These are phyloP conservation scores for Darevskia mixta DNA, from an alignment of 2,797 vertebrate genomes.

Conservation along the genomic window DNA sequence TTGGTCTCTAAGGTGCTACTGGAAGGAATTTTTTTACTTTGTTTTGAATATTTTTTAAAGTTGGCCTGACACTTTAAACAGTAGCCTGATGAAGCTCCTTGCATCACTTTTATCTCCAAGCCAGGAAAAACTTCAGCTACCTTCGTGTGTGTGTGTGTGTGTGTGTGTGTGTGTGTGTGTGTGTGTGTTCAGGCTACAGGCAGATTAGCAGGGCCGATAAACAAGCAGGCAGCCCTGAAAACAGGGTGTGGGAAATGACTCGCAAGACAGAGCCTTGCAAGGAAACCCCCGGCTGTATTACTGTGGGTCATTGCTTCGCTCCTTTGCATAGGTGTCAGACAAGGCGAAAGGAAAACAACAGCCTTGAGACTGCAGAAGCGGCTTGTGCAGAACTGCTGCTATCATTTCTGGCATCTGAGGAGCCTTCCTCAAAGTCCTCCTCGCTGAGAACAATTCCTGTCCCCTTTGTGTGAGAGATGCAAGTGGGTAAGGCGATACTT, in stretches of 20 bases:
- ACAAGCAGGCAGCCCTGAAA: not conserved
- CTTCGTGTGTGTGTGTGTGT: not conserved
- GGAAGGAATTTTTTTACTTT: too few relatives aligned
- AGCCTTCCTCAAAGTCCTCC: conserved; percentile 12
- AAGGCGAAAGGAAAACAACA: not conserved
- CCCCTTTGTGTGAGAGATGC: conserved; percentile 6
- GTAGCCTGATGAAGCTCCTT: not conserved
- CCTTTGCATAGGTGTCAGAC: not conserved
- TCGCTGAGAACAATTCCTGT: conserved; percentile 19
- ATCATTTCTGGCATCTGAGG: conserved; percentile 14
- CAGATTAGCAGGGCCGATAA: not conserved
- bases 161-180: too few relatives aligned
- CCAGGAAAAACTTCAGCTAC: not conserved
- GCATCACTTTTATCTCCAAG: not conserved
- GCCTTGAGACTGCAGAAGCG: not conserved
- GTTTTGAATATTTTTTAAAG: too few relatives aligned
- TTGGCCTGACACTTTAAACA: not conserved
- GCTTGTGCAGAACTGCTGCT: conserved; percentile 1
- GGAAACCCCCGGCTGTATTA: not conserved
- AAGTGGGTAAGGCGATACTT: conserved; percentile 21
- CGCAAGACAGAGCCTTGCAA: not conserved
- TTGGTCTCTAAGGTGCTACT: too few relatives aligned
- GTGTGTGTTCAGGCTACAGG: not conserved
- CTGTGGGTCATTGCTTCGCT: conserved; percentile 3
- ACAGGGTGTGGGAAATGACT: not conserved